Evolutionary conservation across 2,888 invertebrate genomes (phyloP).

Genomic region (Hydropsyche betteni): DNA sequence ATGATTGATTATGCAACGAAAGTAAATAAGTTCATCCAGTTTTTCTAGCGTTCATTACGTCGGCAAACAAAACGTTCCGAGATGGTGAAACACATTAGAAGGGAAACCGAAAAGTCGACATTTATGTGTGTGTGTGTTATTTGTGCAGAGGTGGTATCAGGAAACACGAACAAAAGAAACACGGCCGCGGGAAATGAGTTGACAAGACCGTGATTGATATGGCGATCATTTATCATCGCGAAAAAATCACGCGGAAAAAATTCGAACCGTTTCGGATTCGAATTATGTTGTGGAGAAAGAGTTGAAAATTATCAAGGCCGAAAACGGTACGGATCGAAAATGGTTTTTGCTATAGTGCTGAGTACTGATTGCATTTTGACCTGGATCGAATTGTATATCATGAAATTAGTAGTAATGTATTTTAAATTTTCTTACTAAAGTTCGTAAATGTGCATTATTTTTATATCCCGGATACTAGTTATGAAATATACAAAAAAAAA

Average conservation of each 20-base stretch:
- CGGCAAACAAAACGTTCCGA: constrained; percentile 25
- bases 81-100: constrained; percentile 11
- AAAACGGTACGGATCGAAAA: background rate
- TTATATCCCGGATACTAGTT: too few relatives aligned
- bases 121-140: background rate
- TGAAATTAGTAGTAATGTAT: too few relatives aligned
- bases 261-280: background rate
- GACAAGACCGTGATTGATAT: constrained; percentile 48
- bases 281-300: background rate
- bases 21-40: constrained; percentile 17
- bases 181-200: constrained; percentile 45
- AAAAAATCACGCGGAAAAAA: background rate
- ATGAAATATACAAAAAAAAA: too few relatives aligned
- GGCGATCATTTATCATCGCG: constrained; percentile 46
- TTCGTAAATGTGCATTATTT: too few relatives aligned
- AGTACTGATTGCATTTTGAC: too few relatives aligned
- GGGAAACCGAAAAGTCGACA: background rate
- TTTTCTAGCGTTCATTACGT: constrained; percentile 10
- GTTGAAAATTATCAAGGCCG: constrained; percentile 19
- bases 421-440: too few relatives aligned
- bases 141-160: constrained; percentile 38
- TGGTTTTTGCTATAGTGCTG: background rate
- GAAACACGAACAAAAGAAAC: constrained; percentile 37
- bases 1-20: constrained; percentile 23
- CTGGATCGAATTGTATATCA: too few relatives aligned